Base-by-base conservation (phyloP, 2,888 invertebrate species). In the Dyspetes luteomarginatus region DNA sequence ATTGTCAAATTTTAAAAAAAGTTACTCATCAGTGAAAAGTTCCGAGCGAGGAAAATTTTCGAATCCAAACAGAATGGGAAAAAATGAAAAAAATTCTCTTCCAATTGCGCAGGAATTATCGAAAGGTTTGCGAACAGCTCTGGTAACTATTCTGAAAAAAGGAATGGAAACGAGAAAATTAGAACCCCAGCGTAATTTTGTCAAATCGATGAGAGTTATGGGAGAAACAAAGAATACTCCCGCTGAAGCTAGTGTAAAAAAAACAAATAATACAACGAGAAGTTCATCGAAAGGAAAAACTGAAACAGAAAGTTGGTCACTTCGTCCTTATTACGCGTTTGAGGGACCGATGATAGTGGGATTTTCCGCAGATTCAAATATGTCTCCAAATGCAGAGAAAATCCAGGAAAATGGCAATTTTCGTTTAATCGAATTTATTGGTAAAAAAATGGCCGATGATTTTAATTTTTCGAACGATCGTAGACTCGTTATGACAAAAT, bases 341-440 rank as follows among this genome's bases (percentile, higher is more conserved):
- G 83, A 83, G 28, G 83, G 83, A 0, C 81, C 83, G 5, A 78
- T 83, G 73, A 30, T 77, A n/a, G 78, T 76, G n/a, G 82, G 58
- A 1, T n/a, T 76, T n/a, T 41, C 73, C 9, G 76, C 52, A 1
- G 56, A 55, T 12, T 15, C 36, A 28, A 67, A 24, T 9, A 19
- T 55, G 12, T 24, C 28, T 5, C 12, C 7, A 5, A 41, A 60
- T 5, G 12, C 22, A 0, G 41, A 24, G 9, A 9, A n/a, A 26
- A 56, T 12, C 17, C 7, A 24, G 12, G 48, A n/a, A 0, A 5
- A 26, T 1, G 30, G 24, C 5, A 69, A 17, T 1, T 22, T 19
- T 0, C 50, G 60, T 5, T 26, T 58, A 45, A 60, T 75, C 43
- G 45, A 58, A 22, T 60, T 71, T 5, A 22, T 65, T 0, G 75